phyloP scores from a whole-genome alignment of 2,797 vertebrate species.

The Channa striata region DNA sequence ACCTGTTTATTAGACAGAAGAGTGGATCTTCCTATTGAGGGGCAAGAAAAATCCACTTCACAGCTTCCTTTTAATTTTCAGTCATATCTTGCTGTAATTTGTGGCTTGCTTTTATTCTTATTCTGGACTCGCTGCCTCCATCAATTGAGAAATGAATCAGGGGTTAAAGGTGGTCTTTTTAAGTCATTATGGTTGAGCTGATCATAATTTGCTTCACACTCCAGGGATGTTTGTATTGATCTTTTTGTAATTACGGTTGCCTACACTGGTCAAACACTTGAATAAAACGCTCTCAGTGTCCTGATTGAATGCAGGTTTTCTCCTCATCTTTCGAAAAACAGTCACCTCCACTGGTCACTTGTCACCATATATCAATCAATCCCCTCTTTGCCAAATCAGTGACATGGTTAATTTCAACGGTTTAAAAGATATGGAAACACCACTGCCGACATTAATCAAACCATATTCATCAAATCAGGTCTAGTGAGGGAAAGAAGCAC shows the following conservation, averaged over 20 bases:
- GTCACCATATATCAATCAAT: constrained; percentile 17
- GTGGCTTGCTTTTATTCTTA: not conserved
- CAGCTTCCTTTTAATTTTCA: constrained; percentile 14
- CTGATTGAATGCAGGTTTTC: not conserved
- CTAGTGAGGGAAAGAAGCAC: constrained; percentile 70
- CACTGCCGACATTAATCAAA: constrained; percentile 69
- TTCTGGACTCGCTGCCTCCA: not conserved
- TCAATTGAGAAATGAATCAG: constrained; percentile 13
- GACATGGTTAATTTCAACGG: constrained; percentile 37
- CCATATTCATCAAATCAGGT: constrained; percentile 78
- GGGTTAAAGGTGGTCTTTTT: constrained; percentile 19
- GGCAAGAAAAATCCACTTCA: not conserved
- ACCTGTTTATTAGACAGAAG: constrained; percentile 10
- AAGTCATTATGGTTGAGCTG: constrained; percentile 2
- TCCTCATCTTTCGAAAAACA: constrained; percentile 18
- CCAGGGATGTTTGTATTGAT: constrained; percentile 20
- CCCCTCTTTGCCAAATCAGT: constrained; percentile 13
- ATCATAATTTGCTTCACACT: constrained; percentile 17
- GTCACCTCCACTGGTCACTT: constrained; percentile 17
- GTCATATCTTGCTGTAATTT: constrained; percentile 10
- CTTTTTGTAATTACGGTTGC: constrained; percentile 6
- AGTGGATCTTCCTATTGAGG: not conserved
- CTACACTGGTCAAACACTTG: not conserved
- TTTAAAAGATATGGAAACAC: constrained; percentile 47
- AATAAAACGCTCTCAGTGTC: not conserved